phyloP scores from a whole-genome alignment of 2,888 invertebrate genomes.

The Synergus umbraculus region DNA sequence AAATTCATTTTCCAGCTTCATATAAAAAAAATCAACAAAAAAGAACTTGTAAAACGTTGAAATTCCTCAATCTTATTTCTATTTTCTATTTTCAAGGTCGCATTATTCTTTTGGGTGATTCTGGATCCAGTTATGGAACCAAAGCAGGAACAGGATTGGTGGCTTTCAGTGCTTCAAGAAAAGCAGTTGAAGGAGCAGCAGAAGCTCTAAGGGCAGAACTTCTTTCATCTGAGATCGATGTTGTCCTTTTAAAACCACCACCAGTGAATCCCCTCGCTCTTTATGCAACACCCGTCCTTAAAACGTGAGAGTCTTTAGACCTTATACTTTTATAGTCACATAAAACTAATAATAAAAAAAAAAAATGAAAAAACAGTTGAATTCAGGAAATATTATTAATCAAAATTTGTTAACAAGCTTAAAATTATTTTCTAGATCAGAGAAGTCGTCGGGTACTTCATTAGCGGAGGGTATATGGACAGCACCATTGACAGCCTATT shows the following conservation, averaged over 20 bases:
- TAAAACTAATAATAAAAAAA: not conserved
- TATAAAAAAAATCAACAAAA: too few species aligned
- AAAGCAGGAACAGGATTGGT: slow-evolving; percentile 79
- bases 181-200: slow-evolving; percentile 90
- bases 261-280: slow-evolving; percentile 70
- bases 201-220: slow-evolving; percentile 85
- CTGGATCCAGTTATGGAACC: slow-evolving; percentile 75
- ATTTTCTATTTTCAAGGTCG: slow-evolving; percentile 62
- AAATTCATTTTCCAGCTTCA: too few species aligned
- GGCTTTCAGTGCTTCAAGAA: slow-evolving; percentile 82
- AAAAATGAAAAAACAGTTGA: not conserved
- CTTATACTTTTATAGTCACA: slow-evolving; percentile 20
- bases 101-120: slow-evolving; percentile 69
- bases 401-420: too few species aligned
- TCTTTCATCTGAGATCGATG: slow-evolving; percentile 85
- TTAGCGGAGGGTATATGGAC: slow-evolving; percentile 69
- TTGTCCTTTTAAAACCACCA: slow-evolving; percentile 85
- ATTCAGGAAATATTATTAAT: not conserved
- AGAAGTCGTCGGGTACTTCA: slow-evolving; percentile 62
- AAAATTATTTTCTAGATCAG: slow-evolving; percentile 57
- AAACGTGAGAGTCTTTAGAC: slow-evolving; percentile 64
- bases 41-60: too few species aligned
- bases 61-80: not conserved
- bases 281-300: slow-evolving; percentile 68
- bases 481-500: slow-evolving; percentile 68